These are phyloP conservation scores for Drosophila paulistorum DNA, from an alignment of 1,140 invertebrate genomes.

Conservation along the genomic window DNA sequence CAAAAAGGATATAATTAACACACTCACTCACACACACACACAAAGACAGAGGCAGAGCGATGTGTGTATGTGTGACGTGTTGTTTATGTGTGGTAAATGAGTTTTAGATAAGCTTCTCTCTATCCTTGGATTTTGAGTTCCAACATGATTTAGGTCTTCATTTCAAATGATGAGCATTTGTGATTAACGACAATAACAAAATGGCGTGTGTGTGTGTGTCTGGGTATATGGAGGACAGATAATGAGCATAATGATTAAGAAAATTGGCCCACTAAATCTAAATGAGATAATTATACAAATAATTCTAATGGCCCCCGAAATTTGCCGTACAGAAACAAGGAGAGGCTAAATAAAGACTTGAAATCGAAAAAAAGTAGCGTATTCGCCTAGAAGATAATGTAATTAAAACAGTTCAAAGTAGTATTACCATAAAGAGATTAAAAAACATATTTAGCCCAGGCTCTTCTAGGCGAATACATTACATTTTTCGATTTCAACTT, in stretches of 20 bases:
- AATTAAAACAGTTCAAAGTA: no score
- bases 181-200: slow-evolving; percentile 30
- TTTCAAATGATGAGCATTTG: slow-evolving; percentile 41
- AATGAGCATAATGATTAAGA: not conserved
- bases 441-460: no score
- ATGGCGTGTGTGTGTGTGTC: slow-evolving; percentile 23
- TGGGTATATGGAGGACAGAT: not conserved
- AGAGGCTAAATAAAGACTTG: no score
- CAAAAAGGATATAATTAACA: slow-evolving; percentile 74
- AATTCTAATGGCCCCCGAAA: not conserved
- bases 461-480: no score
- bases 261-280: not conserved
- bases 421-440: no score
- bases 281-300: not conserved
- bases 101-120: slow-evolving; percentile 43
- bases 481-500: no score
- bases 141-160: slow-evolving; percentile 54
- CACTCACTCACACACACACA: slow-evolving; percentile 10
- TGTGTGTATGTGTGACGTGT: slow-evolving; percentile 8
- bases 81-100: slow-evolving; percentile 38
- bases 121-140: slow-evolving; percentile 8
- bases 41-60: not conserved
- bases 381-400: no score
- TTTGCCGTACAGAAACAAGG: no score
- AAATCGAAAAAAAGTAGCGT: no score